Percentiles rank a stretch among this genome's conserved stretches.
Conservation (phyloP, 2,888 invertebrate genomes). For the Phalera bucephala region DNA sequence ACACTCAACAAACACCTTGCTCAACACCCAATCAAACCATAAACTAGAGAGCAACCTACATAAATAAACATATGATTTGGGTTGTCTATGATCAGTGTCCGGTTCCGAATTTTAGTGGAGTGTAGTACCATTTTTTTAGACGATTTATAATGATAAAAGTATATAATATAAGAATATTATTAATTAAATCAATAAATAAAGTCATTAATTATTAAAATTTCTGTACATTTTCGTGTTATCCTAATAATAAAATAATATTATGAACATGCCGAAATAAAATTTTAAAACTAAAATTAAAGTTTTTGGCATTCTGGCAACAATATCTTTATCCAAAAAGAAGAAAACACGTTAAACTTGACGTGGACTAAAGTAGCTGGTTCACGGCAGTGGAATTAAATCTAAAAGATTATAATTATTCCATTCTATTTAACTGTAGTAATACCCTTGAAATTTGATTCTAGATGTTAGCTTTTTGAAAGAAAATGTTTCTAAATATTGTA, state of each 20-base stretch:
- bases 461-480: slow-evolving; percentile 54
- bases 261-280: too few relatives aligned
- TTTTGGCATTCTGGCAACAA: slow-evolving; percentile 60
- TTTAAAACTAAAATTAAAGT: too few relatives aligned
- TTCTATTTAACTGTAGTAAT: slow-evolving; percentile 44
- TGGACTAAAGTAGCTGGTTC: slow-evolving; percentile 77
- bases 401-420: slow-evolving; percentile 45
- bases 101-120: slow-evolving; percentile 34
- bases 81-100: slow-evolving; percentile 41
- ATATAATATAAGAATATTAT: too few relatives aligned
- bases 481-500: slow-evolving; percentile 62
- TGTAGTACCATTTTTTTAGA: not conserved
- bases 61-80: slow-evolving; percentile 79
- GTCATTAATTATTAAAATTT: too few relatives aligned
- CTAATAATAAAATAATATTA: too few relatives aligned
- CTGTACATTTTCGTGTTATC: too few relatives aligned
- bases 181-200: too few relatives aligned
- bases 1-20: slow-evolving; percentile 58
- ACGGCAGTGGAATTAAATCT: slow-evolving; percentile 54
- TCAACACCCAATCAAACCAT: slow-evolving; percentile 76
- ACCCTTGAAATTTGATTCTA: slow-evolving; percentile 39
- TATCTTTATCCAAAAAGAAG: slow-evolving; percentile 72
- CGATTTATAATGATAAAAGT: too few relatives aligned
- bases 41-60: slow-evolving; percentile 73
- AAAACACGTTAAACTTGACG: slow-evolving; percentile 83